Conservation (phyloP, 1,140 invertebrate genomes). For the Phortica variegata region DNA sequence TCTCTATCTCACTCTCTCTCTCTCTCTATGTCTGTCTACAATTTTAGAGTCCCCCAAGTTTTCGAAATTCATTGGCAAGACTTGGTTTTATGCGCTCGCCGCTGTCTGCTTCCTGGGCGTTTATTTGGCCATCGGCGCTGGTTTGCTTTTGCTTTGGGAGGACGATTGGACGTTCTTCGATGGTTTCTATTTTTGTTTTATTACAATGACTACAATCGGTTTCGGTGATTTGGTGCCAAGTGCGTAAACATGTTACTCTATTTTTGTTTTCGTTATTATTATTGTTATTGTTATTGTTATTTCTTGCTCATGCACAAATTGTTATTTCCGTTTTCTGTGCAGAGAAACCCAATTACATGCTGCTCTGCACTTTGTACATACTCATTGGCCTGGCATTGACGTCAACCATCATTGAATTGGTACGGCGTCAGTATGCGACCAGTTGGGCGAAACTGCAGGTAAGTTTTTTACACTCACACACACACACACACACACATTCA, state of each 20-base stretch:
- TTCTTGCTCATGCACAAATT: background rate
- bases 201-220: constrained; percentile 93
- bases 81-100: constrained; percentile 67
- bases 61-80: constrained; percentile 58
- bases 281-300: background rate
- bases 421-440: constrained; percentile 79
- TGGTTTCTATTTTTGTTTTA: constrained; percentile 92
- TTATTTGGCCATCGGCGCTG: constrained; percentile 77
- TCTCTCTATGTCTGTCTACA: background rate
- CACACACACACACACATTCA: background rate
- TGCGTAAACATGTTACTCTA: constrained; percentile 57
- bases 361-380: constrained; percentile 89
- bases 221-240: constrained; percentile 90
- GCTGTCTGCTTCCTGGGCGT: constrained; percentile 73
- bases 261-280: background rate
- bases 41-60: constrained; percentile 45
- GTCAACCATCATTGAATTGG: constrained; percentile 91
- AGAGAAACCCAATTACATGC: constrained; percentile 85
- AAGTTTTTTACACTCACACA: background rate
- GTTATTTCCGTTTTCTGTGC: constrained; percentile 25
- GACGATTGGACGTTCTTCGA: constrained; percentile 90
- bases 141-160: constrained; percentile 73
- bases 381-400: constrained; percentile 90
- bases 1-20: background rate
- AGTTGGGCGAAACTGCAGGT: constrained; percentile 74